A percentile compares a stretch with the other conserved stretches of the same genome.
Evolutionary conservation across 2,113 vertebrate species (phyloP).

Genomic region (Phoxinus phoxinus): DNA sequence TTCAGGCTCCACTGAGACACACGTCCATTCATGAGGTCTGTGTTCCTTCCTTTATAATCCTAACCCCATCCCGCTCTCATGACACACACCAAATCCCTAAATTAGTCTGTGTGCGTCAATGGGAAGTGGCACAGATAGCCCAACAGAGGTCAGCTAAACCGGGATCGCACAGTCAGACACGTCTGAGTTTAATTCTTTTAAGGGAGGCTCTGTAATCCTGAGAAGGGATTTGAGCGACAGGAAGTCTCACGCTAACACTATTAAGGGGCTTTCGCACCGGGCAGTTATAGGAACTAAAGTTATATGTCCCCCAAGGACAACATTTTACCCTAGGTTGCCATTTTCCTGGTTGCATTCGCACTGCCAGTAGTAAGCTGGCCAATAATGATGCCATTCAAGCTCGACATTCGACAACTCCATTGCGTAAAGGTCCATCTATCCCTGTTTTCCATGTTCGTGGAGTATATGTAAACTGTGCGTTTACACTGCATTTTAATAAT

Average conservation of each 20-base stretch:
- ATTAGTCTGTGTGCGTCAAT: conserved; percentile 66
- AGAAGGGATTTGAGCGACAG: background rate
- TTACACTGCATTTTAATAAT: too few relatives aligned
- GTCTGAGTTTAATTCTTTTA: conserved; percentile 60
- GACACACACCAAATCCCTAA: conserved; percentile 55
- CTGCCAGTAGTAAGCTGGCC: too few relatives aligned
- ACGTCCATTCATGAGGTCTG: conserved; percentile 11
- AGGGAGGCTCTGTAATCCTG: conserved; percentile 8
- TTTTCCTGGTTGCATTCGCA: too few relatives aligned
- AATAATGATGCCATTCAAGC: too few relatives aligned
- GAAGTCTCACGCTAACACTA: background rate
- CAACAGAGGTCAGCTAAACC: conserved; percentile 34
- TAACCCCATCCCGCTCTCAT: background rate
- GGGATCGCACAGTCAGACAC: conserved; percentile 58
- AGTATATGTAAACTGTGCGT: too few relatives aligned
- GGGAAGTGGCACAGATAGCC: conserved; percentile 60
- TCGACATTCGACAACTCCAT: too few relatives aligned
- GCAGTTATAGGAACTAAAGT: too few relatives aligned
- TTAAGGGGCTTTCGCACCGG: too few relatives aligned
- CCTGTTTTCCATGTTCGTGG: too few relatives aligned
- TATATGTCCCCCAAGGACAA: too few relatives aligned
- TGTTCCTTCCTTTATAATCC: conserved; percentile 64
- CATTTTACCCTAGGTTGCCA: too few relatives aligned
- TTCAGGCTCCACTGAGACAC: background rate
- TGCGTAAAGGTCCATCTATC: too few relatives aligned